A percentile compares a stretch with the other conserved stretches of the same genome.
phyloP scores from a whole-genome alignment of 2,888 invertebrate genomes.

The Kuschelorhynchus macadamiae region DNA sequence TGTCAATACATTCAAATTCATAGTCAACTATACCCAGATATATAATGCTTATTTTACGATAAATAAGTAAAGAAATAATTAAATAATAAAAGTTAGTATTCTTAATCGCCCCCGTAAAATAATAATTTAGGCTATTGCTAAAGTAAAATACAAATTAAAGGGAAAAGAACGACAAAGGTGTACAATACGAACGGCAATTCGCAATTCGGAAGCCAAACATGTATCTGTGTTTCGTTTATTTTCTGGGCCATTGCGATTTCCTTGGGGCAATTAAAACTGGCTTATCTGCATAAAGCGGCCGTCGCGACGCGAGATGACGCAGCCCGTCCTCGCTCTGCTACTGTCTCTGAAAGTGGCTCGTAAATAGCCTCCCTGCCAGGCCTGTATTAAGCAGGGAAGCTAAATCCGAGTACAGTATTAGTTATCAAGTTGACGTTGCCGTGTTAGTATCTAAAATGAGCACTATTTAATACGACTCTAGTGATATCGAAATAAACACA shows the following conservation, averaged over 20 bases:
- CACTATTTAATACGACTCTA: too few relatives aligned
- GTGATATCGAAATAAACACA: too few relatives aligned
- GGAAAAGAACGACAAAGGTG: slow-evolving; percentile 15
- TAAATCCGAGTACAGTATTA: too few relatives aligned
- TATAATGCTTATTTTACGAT: too few relatives aligned
- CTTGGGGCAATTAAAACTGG: slow-evolving; percentile 63
- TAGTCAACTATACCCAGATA: too few relatives aligned
- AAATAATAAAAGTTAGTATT: too few relatives aligned
- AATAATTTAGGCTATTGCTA: background rate
- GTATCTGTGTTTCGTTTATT: slow-evolving; percentile 47
- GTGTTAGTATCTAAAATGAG: too few relatives aligned
- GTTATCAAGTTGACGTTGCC: too few relatives aligned
- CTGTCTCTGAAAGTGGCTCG: slow-evolving; percentile 57
- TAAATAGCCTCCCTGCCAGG: slow-evolving; percentile 45
- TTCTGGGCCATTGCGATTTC: slow-evolving; percentile 46
- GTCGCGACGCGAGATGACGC: slow-evolving; percentile 47
- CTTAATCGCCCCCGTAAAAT: too few relatives aligned
- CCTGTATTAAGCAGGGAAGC: background rate
- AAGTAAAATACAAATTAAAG: slow-evolving; percentile 7
- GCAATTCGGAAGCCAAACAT: slow-evolving; percentile 42
- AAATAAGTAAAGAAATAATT: too few relatives aligned
- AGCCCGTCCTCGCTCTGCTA: slow-evolving; percentile 39
- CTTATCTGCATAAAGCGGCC: slow-evolving; percentile 68
- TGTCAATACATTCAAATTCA: too few relatives aligned
- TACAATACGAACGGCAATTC: slow-evolving; percentile 11